phyloP scores from a whole-genome alignment of 2,113 vertebrate species.

The Zosterops hypoxanthus region DNA sequence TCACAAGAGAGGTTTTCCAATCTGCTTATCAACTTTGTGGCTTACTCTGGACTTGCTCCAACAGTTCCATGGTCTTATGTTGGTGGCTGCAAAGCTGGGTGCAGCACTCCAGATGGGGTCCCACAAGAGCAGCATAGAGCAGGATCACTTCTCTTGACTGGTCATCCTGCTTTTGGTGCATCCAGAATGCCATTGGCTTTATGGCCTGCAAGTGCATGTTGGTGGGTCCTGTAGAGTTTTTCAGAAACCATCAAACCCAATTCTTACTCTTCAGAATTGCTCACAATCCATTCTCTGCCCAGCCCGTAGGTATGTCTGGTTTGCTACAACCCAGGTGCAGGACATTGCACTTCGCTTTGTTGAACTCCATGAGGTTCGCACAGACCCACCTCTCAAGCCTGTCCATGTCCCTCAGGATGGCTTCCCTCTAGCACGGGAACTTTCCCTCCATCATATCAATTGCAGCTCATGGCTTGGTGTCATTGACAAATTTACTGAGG shows the following conservation, averaged over 20 bases:
- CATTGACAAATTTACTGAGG: neutral
- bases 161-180: rapidly evolving
- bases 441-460: neutral
- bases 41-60: neutral
- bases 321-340: neutral
- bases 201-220: neutral
- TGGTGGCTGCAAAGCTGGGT: neutral
- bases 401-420: neutral
- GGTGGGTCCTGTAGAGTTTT: neutral
- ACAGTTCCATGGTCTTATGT: neutral
- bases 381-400: too few species aligned
- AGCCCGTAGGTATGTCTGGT: neutral
- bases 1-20: neutral
- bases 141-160: too few species aligned
- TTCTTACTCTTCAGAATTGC: neutral
- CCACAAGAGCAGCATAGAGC: too few species aligned
- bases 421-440: neutral
- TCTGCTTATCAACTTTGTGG: neutral
- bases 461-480: neutral
- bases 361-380: neutral
- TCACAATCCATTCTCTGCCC: neutral
- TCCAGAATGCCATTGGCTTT: neutral
- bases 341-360: neutral
- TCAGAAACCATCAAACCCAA: neutral
- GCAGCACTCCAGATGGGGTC: neutral